These are phyloP conservation scores for Lasioglossum baleicum DNA, from an alignment of 1,140 invertebrate genomes.

Conservation along the genomic window DNA sequence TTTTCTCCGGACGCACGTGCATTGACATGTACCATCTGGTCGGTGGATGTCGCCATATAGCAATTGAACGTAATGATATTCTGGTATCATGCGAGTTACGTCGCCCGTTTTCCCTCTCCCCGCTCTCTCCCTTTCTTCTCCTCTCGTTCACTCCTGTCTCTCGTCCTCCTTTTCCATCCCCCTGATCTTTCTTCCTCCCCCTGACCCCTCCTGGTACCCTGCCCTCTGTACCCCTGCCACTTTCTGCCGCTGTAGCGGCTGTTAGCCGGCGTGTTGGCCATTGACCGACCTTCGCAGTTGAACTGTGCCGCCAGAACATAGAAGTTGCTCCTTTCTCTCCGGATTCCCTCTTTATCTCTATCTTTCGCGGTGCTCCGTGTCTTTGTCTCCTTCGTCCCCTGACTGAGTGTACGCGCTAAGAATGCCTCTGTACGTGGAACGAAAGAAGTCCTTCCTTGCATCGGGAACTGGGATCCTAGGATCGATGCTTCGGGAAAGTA, in stretches of 20 bases:
- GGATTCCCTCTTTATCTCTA: not conserved
- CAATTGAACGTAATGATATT: conserved; percentile 65
- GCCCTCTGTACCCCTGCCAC: not conserved
- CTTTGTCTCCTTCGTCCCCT: not conserved
- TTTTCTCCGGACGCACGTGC: conserved; percentile 44
- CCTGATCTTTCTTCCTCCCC: not conserved
- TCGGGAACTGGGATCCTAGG: not conserved
- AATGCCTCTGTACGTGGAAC: conserved; percentile 1
- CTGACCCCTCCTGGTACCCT: too few species aligned
- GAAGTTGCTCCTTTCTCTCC: conserved; percentile 38
- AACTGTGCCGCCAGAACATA: conserved; percentile 56
- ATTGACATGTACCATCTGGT: conserved; percentile 57
- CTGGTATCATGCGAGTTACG: conserved; percentile 53
- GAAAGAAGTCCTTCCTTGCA: conserved; percentile 3
- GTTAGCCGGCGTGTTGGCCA: conserved; percentile 58
- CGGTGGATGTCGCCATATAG: conserved; percentile 40
- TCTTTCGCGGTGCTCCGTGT: not conserved
- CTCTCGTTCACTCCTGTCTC: too few species aligned
- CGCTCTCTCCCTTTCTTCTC: too few species aligned
- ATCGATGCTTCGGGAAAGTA: not conserved
- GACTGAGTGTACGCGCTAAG: not conserved
- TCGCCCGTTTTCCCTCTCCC: conserved; percentile 2
- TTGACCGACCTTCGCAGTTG: conserved; percentile 68
- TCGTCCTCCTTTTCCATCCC: not conserved
- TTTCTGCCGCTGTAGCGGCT: conserved; percentile 16